phyloP scores from a whole-genome alignment of 2,113 vertebrate genomes.

The Tricholaema leucomelas region DNA sequence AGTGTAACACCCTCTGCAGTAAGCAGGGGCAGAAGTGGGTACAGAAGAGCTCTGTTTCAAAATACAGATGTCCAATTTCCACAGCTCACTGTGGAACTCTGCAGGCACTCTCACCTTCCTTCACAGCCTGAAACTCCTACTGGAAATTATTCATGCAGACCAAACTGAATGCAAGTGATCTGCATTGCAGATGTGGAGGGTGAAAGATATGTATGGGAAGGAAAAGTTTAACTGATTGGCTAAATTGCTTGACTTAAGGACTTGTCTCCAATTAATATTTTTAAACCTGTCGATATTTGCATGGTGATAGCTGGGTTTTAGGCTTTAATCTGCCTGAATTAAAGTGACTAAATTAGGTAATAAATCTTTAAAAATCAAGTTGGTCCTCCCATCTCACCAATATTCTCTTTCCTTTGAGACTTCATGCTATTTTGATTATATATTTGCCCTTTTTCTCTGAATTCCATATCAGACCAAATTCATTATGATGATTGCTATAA shows the following conservation, averaged over 20 bases:
- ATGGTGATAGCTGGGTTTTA: background rate
- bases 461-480: background rate
- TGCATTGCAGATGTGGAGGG: background rate
- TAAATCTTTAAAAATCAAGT: background rate
- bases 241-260: background rate
- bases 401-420: background rate
- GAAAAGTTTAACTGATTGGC: background rate
- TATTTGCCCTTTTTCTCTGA: constrained; percentile 17
- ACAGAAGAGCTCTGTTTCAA: background rate
- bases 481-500: background rate
- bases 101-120: background rate
- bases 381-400: background rate
- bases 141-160: background rate
- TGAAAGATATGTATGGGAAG: background rate
- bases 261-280: background rate
- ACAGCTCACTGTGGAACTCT: background rate
- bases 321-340: background rate
- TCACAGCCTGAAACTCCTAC: background rate
- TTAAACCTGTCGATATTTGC: constrained; percentile 32
- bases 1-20: too few relatives aligned
- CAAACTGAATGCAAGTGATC: background rate
- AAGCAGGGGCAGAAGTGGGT: too few relatives aligned
- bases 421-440: background rate
- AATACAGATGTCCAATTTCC: rapidly evolving
- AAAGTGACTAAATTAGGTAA: background rate